Evolutionary conservation across 35 echinoderm and acorn worm species (phyloP), one percentile per base, ranked within the genome.

Genomic region (Patiria miniata): DNA sequence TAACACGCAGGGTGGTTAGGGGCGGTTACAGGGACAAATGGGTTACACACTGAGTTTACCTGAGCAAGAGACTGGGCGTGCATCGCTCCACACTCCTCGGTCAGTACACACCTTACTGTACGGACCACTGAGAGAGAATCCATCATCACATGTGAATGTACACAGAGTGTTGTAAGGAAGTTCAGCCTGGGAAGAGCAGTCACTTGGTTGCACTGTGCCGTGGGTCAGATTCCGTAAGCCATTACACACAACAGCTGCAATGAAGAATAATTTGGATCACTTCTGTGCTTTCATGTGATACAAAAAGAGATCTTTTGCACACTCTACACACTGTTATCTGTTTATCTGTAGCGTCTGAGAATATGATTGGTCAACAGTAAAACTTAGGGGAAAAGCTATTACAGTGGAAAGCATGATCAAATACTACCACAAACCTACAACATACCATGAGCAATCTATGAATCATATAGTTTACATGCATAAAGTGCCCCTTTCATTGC

Each of bases 81-180:
- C 28, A 79, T 87, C 42, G 17, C 54, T 87, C 85, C 85, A 87
- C 40, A 42, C 37, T 42, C 85, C 85, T 30, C 78, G 65, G 52
- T 61, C 26, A 22, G 85, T 87, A 51, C 85, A 87, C n/a, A 52
- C 32, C 44, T 79, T 78, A 33, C 38, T 52, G 44, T 87, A 87
- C 1, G 85, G 85, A 18, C 85, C 85, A 40, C 78, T 78, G 39
- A 52, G 38, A 55, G 39, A 50, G 69, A 52, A 87, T 8, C 85
- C 85, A 39, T 50, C 47, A 30, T 78, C 47, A 54, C 85, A 87
- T 14, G 73, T 40, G 73, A 78, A 87, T 68, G 42, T 78, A 87
- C 85, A 87, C 30, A 29, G 30, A 7, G 85, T 87, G 68, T 56
- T 55, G 68, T 52, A 87, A 40, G 85, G 68, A 26, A 87, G 65